Conservation (phyloP, 2,113 vertebrate genomes). For the Eira barbara region DNA sequence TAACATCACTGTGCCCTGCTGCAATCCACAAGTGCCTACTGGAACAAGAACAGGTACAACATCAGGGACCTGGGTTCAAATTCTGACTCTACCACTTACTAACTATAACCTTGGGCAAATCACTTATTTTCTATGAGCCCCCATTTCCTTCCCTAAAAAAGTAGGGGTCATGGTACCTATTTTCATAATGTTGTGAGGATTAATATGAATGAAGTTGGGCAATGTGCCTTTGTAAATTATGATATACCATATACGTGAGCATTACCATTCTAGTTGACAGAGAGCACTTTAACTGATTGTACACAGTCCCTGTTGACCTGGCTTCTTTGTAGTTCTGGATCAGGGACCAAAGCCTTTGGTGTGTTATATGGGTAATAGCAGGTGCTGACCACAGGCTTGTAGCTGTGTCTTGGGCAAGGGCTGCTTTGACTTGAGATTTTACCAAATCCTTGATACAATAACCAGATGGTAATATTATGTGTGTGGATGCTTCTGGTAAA, state of each 20-base stretch:
- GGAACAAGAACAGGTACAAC: not conserved
- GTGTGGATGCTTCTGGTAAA: not conserved
- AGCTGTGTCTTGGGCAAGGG: not conserved
- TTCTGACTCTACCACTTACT: not conserved
- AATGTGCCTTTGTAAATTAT: not conserved
- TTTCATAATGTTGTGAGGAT: not conserved
- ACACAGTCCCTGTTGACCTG: not conserved
- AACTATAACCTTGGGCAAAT: not conserved
- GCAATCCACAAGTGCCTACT: not conserved
- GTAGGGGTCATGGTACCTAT: not conserved
- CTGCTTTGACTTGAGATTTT: conserved; percentile 35
- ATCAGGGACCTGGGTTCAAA: not conserved
- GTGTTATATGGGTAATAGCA: not conserved
- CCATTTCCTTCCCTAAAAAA: not conserved
- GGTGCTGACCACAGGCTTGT: not conserved
- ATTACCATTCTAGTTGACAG: not conserved
- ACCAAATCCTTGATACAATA: not conserved
- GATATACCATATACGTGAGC: not conserved
- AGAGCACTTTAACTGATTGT: not conserved
- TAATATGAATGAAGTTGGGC: not conserved
- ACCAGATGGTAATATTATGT: not conserved
- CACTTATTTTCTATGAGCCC: not conserved
- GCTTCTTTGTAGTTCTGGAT: not conserved
- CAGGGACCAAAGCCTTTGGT: not conserved
- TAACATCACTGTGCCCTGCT: not conserved